phyloP scores from a whole-genome alignment of 2,888 invertebrate genomes.

The Odontocolon sp. region DNA sequence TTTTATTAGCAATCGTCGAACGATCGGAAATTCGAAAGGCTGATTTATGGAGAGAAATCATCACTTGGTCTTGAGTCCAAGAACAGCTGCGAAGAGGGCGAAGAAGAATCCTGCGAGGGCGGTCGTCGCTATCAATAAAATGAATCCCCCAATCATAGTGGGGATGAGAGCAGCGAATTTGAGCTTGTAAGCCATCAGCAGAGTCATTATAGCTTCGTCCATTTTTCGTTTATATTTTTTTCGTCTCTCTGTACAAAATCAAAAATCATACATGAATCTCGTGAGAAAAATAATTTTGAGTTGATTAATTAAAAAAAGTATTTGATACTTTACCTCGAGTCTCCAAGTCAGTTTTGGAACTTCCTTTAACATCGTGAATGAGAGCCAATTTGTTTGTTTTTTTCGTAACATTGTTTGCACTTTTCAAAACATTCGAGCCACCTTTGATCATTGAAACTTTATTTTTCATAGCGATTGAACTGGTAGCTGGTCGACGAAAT shows the following conservation, averaged over 20 bases:
- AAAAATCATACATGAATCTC: not conserved
- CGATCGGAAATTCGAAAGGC: not conserved
- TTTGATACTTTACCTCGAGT: slow-evolving; percentile 50
- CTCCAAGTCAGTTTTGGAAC: slow-evolving; percentile 26
- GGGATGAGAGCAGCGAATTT: slow-evolving; percentile 91
- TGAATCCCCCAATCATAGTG: slow-evolving; percentile 86
- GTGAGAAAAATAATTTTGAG: not conserved
- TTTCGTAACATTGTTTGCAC: not conserved
- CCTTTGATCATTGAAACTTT: slow-evolving; percentile 6
- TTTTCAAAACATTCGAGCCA: not conserved
- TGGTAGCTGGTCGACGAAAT: slow-evolving; percentile 19
- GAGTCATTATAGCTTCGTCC: slow-evolving; percentile 87
- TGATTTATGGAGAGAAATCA: not conserved
- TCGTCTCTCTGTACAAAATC: slow-evolving; percentile 62
- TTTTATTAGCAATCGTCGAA: not conserved
- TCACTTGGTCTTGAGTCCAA: slow-evolving; percentile 84
- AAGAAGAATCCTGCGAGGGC: slow-evolving; percentile 94
- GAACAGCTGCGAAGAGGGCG: slow-evolving; percentile 91
- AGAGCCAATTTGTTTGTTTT: slow-evolving; percentile 49
- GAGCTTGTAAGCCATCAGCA: slow-evolving; percentile 91
- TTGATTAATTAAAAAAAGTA: not conserved
- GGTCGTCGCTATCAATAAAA: slow-evolving; percentile 89
- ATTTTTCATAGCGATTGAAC: not conserved
- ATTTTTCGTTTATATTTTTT: slow-evolving; percentile 82
- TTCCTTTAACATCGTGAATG: slow-evolving; percentile 40